Evolutionary conservation across 2,888 invertebrate species (phyloP), one percentile per base, ranked within the genome.

Genomic region (Oligia latruncula): DNA sequence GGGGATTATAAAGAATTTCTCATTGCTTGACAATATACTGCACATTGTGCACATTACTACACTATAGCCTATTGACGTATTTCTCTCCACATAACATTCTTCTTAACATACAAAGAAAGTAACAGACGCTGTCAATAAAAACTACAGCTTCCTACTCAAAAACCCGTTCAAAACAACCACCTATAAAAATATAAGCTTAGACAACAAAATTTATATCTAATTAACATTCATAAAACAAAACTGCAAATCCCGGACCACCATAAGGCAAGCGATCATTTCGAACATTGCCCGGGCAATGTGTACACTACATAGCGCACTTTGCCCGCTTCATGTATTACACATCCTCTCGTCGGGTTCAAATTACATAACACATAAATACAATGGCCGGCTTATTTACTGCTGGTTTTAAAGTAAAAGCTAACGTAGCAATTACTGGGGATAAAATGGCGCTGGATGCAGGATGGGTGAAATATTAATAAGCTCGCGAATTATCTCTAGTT

Each of bases 291-390:
- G 77, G 78, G 46, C 88, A 83, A 23, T 78, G 77, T 73, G 67
- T 76, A 78, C 77, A 80, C 81, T 82, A 80, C 81, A 86, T 81
- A 78, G 80, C 77, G 66, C 76, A 82, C 77, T 73, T 70, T 79
- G 79, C 73, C 80, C 78, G 71, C 43, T 74, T 67, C 88, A 83
- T 89, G 91, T 90, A 91, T 89, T 88, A 89, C 90, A 87, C 90
- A 89, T 87, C 87, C 87, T 84, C 86, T 88, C 89, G 86, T 90
- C 89, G 83, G 81, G 90, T 90, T 93, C 92, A 92, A 89, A 93
- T 94, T 94, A 94, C 94, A 93, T 94, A 94, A 93, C 93, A 90
- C 94, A 94, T 94, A 94, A 94, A 94, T 94, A 94, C 94, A 94
- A 93, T 93, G 90, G 90, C 78, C 74, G 82, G 91, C 91, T 92